A percentile compares a stretch with the other conserved stretches of the same genome.
These are phyloP conservation scores for Lepidocyrtoides sp. DNA, from an alignment of 2,888 invertebrate genomes.

Conservation along the genomic window DNA sequence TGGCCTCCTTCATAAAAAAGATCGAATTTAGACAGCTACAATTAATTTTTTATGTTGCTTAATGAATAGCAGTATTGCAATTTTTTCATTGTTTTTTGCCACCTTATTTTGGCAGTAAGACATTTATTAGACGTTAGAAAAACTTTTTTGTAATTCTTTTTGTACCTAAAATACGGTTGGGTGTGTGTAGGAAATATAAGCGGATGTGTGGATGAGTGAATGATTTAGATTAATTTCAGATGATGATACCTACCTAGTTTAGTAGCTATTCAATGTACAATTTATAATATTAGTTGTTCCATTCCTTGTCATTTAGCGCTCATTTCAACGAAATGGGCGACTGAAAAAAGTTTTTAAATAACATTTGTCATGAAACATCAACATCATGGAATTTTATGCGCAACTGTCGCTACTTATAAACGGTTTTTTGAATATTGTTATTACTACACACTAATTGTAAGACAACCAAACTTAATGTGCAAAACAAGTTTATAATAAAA, in stretches of 20 bases:
- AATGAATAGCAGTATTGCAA: too few species aligned
- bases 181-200: background rate
- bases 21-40: too few species aligned
- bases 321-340: background rate
- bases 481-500: conserved; percentile 49
- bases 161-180: background rate
- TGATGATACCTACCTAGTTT: too few species aligned
- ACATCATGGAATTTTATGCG: background rate
- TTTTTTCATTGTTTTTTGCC: too few species aligned
- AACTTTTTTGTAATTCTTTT: background rate
- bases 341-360: conserved; percentile 11
- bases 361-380: background rate
- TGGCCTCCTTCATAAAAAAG: too few species aligned
- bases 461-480: background rate
- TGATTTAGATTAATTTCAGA: too few species aligned
- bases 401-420: background rate
- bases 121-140: too few species aligned
- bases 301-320: conserved; percentile 5
- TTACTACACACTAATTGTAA: too few species aligned
- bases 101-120: too few species aligned
- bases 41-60: too few species aligned
- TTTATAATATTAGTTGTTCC: background rate
- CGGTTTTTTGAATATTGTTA: too few species aligned
- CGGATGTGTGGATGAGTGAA: background rate
- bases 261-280: too few species aligned